Evolutionary conservation across 2,888 invertebrate genomes (phyloP).

Genomic region (Machimus atricapillus): DNA sequence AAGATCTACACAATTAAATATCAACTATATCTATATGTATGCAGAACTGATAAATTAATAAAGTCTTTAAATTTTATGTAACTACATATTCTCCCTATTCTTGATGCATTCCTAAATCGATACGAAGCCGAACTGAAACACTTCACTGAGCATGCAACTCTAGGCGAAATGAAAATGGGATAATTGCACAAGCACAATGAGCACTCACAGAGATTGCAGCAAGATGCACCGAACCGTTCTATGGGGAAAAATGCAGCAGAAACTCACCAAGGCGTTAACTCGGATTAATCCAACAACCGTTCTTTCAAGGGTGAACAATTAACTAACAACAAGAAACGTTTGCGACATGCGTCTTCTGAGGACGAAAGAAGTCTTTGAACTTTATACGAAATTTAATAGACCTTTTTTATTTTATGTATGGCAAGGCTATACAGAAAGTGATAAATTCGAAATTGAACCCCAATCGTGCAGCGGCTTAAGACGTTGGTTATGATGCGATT

Average conservation of each 20-base stretch:
- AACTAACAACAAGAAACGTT: not conserved
- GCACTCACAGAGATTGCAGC: not conserved
- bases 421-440: not conserved
- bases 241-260: not conserved
- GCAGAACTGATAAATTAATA: not conserved
- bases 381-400: not conserved
- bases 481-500: not conserved
- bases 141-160: not conserved
- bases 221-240: not conserved
- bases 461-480: not conserved
- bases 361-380: not conserved
- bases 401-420: not conserved
- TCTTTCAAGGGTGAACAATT: slow-evolving; percentile 25
- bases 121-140: not conserved
- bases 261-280: slow-evolving; percentile 33
- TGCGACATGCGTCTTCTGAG: not conserved
- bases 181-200: not conserved
- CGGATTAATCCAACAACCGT: not conserved
- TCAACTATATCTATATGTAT: not conserved
- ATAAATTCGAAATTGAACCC: not conserved
- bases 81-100: not conserved
- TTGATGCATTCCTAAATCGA: not conserved
- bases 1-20: too few relatives aligned
- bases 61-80: not conserved
- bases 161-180: not conserved